Evolutionary conservation across 2,888 invertebrate genomes (phyloP), one percentile per base, ranked within the genome.

Genomic region (Pecten maximus): DNA sequence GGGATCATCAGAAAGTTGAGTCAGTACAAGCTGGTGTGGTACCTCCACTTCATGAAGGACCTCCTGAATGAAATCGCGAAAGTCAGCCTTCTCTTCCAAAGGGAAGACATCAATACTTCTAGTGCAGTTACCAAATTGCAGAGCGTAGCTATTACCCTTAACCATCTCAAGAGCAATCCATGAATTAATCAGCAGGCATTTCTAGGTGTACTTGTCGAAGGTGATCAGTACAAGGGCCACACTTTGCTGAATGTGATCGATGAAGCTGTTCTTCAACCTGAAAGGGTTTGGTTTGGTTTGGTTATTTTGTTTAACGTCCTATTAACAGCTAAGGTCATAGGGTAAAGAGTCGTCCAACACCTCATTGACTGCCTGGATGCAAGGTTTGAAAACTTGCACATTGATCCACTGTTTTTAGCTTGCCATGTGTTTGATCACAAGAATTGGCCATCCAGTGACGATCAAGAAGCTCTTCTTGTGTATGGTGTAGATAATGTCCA

Each of bases 371-470:
- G 89, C 87, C 87, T 91, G 35, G 35, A 40, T 35, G 12, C 87
- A 19, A 87, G 92, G 19, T 88, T 92, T 19, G 91, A 90, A 40
- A 92, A 54, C 39, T 50, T 90, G 35, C 23, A 40, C 10, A 44
- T 16, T 88, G 88, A 91, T 19, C 35, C 40, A 60, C 15, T 90
- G 19, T 88, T 87, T 87, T 40, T 54, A 23, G 89, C 88, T 50
- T 92, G 88, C 40, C 40, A 91, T 89, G 90, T 87, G 44, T 91
- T 91, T 87, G 92, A 92, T 40, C 91, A 91, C 28, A 92, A 92
- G 35, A 91, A 92, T 40, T 92, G 90, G 90, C 92, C 91, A 40
- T 16, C 74, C 60, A 44, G 87, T 8, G 40, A 86, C 12, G 48
- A 91, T 8, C 87, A 87, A 54, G 19, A 92, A 15, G 90, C 91